Evolutionary conservation across 2,888 invertebrate genomes (phyloP), one percentile per base, ranked within the genome.

Genomic region (Heteromurus nitidus): DNA sequence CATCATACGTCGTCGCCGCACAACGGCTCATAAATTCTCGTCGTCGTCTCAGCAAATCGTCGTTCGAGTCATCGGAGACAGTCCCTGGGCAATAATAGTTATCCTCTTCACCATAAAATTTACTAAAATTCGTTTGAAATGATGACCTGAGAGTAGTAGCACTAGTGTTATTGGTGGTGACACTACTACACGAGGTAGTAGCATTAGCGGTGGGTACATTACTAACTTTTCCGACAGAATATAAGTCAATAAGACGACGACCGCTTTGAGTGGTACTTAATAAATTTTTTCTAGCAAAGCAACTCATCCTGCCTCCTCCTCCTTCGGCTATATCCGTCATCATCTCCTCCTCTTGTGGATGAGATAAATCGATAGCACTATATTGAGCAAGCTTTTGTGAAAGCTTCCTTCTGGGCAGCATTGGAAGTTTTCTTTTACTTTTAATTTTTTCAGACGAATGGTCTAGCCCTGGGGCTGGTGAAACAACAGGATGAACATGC

Each of bases 381-480:
- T 65, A 79, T 55, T 70, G 79, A 70, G 69, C 55, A 64, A 64
- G 50, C 50, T 50, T 64, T 55, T 58, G 55, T 50, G 50, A 7
- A 50, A 18, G 11, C n/a, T 50, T 50, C 50, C n/a, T 77, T 72
- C n/a, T n/a, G n/a, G 79, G 79, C 58, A 80, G 62, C 55, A 58
- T 47, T 67, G 80, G 80, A 60, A 80, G 80, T 67, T 60, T 65
- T 58, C 80, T 55, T 58, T 44, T 80, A n/a, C 65, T 53, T 73
- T 72, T 80, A 80, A 72, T 80, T 65, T 80, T 65, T 72, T 31
- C 68, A 79, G 72, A 62, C 24, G 77, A 42, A 79, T 36, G 64
- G 60, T 62, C 28, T 70, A 42, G 55, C 58, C n/a, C n/a, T n/a
- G n/a, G n/a, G n/a, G n/a, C n/a, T n/a, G n/a, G n/a, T n/a, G n/a